phyloP scores from a whole-genome alignment of 1,140 invertebrate genomes.

The Drosophila arizonae region DNA sequence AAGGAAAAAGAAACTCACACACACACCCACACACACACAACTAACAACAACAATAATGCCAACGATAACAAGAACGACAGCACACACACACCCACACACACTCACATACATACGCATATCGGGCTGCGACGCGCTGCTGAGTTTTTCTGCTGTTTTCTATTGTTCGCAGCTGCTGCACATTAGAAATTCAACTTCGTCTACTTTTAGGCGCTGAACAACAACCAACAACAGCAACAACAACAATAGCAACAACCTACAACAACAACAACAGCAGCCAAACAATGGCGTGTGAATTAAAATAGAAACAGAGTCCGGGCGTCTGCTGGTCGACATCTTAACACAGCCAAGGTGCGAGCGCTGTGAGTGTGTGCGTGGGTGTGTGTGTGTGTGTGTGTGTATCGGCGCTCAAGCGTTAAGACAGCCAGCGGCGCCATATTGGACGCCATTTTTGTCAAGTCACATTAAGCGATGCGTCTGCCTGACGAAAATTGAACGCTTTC shows the following conservation, averaged over 20 bases:
- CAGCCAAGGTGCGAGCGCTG: constrained; percentile 58
- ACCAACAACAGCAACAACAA: constrained; percentile 6
- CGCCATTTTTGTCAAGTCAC: constrained; percentile 81
- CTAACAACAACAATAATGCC: constrained; percentile 55
- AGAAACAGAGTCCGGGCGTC: constrained; percentile 58
- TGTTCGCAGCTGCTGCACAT: constrained; percentile 79
- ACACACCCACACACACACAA: constrained; percentile 24
- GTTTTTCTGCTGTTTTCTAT: constrained; percentile 56
- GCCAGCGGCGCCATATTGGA: constrained; percentile 57
- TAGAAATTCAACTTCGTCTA: constrained; percentile 79
- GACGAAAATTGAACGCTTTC: constrained; percentile 68
- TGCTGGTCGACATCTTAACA: constrained; percentile 64
- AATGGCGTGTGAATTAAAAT: constrained; percentile 80
- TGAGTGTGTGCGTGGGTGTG: constrained; percentile 47
- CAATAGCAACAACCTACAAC: background rate
- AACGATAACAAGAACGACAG: constrained; percentile 45
- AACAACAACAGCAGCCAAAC: constrained; percentile 41
- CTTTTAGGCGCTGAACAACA: constrained; percentile 68
- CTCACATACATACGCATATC: constrained; percentile 53
- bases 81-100: constrained; percentile 56
- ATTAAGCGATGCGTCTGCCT: constrained; percentile 72
- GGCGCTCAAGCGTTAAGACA: constrained; percentile 65
- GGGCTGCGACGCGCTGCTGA: constrained; percentile 28
- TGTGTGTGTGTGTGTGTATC: constrained; percentile 54
- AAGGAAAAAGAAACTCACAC: background rate